A percentile compares a stretch with the other conserved stretches of the same genome.
phyloP scores from a whole-genome alignment of 2,113 vertebrate species.

The Apodemus speciosus region DNA sequence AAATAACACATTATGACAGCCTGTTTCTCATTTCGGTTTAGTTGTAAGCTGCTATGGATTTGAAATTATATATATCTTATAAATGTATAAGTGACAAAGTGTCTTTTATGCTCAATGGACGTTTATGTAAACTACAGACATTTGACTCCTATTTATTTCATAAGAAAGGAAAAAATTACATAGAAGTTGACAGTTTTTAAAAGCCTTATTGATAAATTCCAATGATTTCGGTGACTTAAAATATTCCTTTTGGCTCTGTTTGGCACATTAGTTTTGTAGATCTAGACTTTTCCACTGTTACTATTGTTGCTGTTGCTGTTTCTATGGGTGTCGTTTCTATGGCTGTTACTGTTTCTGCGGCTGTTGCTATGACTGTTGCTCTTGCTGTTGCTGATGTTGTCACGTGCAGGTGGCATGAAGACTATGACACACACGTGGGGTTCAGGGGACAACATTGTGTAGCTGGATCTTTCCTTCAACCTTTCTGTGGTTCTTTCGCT shows the following conservation, averaged over 20 bases:
- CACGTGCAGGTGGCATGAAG: too few relatives aligned
- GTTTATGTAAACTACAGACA: neutral
- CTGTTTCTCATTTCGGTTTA: neutral
- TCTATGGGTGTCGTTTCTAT: too few relatives aligned
- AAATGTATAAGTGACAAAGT: neutral
- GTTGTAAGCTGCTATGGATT: neutral
- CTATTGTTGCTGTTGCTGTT: neutral
- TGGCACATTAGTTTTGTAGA: neutral
- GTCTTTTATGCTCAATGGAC: conserved; percentile 24
- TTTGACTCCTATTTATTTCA: neutral
- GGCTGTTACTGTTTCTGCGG: too few relatives aligned
- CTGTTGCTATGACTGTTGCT: too few relatives aligned
- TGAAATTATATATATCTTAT: conserved; percentile 21
- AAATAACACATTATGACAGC: conserved; percentile 10
- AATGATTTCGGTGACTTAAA: neutral
- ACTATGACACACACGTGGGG: too few relatives aligned
- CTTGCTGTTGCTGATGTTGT: neutral
- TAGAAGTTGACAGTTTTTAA: neutral
- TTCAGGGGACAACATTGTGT: neutral
- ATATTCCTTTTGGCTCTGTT: neutral
- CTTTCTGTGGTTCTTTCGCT: neutral
- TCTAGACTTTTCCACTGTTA: neutral
- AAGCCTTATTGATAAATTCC: neutral
- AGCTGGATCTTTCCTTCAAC: neutral
- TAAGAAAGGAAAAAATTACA: neutral